Base-by-base conservation (phyloP, 2,888 invertebrate species). In the Drosophila helvetica region DNA sequence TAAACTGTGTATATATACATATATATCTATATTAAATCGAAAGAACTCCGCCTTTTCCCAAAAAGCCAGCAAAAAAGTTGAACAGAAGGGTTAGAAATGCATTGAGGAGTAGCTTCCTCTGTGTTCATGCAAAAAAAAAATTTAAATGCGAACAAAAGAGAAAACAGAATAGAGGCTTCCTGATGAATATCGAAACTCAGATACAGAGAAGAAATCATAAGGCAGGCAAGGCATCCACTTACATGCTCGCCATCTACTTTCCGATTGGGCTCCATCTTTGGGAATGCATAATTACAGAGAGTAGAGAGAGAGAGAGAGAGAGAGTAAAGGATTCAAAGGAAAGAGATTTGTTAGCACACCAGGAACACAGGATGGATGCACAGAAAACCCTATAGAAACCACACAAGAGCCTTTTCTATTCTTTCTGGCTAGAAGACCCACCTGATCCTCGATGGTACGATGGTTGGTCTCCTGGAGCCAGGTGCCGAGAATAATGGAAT, bases 381-480 rank as follows among this genome's bases (percentile, higher is more conserved):
- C 30, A 56, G 19, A 7, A 38, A 7, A 7, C 5, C 38, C 38
- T n/a, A 7, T 15, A 38, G 38, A n/a, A n/a, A 38, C n/a, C 38
- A 0, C 7, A 7, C 7, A 38, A n/a, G 38, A n/a, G 15, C 15
- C 15, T 30, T 30, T 5, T 3, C 2, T 22, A 22, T 17, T 27
- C 15, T 19, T n/a, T 4, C 48, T 12, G 42, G 42, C 12, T 15
- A 3, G 7, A 12, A n/a, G 18, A 72, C 74, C 25, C 50, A 98
- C 98, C 95, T 99, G 99, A 93, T 99, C 98, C 92, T 99, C 99
- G 78, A 99, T 98, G 52, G 96, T 96, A 72, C 97, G 96, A 92
- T 99, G 98, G 92, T 99, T 98, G 0, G 98, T 98, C 90, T 99
- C 98, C 91, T 98, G 97, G 46, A 98, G 94, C 97, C 98, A 98